phyloP scores from a whole-genome alignment of 1,140 invertebrate species.

The Lordiphosa mommai region DNA sequence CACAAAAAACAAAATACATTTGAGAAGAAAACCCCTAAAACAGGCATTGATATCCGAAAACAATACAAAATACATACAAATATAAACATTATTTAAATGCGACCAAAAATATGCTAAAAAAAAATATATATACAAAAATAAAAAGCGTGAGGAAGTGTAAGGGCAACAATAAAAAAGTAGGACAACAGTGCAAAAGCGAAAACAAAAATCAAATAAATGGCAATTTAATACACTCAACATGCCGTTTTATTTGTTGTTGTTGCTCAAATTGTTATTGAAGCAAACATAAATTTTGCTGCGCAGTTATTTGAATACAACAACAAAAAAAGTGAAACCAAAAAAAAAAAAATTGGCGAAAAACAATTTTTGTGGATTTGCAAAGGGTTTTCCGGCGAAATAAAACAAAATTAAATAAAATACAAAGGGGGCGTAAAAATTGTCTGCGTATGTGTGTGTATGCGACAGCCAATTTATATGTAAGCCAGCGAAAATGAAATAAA shows the following conservation, averaged over 20 bases:
- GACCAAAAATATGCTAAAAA: slow-evolving; percentile 56
- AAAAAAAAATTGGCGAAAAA: slow-evolving; percentile 9
- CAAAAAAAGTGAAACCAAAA: neutral
- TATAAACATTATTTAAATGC: slow-evolving; percentile 72
- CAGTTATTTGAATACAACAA: slow-evolving; percentile 60
- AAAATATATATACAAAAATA: slow-evolving; percentile 26
- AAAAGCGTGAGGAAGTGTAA: slow-evolving; percentile 8
- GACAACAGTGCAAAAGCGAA: slow-evolving; percentile 27
- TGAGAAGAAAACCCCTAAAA: slow-evolving; percentile 12
- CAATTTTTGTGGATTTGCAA: slow-evolving; percentile 24
- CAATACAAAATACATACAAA: slow-evolving; percentile 61
- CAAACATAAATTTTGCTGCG: slow-evolving; percentile 68
- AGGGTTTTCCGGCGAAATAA: slow-evolving; percentile 32
- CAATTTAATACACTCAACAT: slow-evolving; percentile 76
- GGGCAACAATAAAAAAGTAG: slow-evolving; percentile 34
- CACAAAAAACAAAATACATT: neutral
- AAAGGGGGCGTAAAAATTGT: neutral
- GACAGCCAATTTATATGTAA: slow-evolving; percentile 46
- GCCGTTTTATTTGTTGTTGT: slow-evolving; percentile 42
- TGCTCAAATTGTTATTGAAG: slow-evolving; percentile 68
- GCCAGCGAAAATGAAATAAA: slow-evolving; percentile 56
- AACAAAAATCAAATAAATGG: slow-evolving; percentile 74
- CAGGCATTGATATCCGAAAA: slow-evolving; percentile 42
- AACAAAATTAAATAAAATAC: slow-evolving; percentile 47
- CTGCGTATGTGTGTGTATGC: slow-evolving; percentile 3